These are phyloP conservation scores for Entomobrya proxima DNA, from an alignment of 2,888 invertebrate genomes.

Conservation along the genomic window DNA sequence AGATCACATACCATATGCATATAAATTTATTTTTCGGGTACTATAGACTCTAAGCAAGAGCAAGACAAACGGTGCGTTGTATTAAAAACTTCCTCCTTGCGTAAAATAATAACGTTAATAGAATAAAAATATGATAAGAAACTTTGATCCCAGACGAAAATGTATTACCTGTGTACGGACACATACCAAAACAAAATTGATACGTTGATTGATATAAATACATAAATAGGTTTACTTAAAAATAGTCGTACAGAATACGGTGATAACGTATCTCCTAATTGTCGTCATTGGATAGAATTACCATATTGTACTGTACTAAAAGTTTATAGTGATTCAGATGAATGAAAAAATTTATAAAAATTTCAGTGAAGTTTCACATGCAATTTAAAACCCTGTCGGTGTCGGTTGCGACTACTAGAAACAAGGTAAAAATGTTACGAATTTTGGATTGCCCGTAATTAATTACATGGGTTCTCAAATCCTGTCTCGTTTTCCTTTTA, in stretches of 20 bases:
- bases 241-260: too few relatives aligned
- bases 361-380: too few relatives aligned
- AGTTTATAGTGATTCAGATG: too few relatives aligned
- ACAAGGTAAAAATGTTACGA: too few relatives aligned
- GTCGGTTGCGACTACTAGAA: too few relatives aligned
- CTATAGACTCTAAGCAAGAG: background rate
- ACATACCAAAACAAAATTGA: conserved; percentile 47
- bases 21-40: conserved; percentile 34
- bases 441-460: background rate
- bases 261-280: too few relatives aligned
- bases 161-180: conserved; percentile 57
- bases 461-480: background rate
- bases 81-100: background rate
- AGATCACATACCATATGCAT: background rate
- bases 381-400: too few relatives aligned
- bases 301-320: too few relatives aligned
- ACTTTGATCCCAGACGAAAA: conserved; percentile 33
- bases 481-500: background rate
- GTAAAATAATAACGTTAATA: background rate
- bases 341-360: too few relatives aligned
- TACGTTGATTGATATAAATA: conserved; percentile 17
- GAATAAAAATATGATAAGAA: background rate
- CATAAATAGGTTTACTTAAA: background rate
- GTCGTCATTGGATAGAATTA: too few relatives aligned
- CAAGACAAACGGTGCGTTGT: background rate